phyloP scores from a whole-genome alignment of 2,113 vertebrate genomes.

The Chrysochloris asiatica region DNA sequence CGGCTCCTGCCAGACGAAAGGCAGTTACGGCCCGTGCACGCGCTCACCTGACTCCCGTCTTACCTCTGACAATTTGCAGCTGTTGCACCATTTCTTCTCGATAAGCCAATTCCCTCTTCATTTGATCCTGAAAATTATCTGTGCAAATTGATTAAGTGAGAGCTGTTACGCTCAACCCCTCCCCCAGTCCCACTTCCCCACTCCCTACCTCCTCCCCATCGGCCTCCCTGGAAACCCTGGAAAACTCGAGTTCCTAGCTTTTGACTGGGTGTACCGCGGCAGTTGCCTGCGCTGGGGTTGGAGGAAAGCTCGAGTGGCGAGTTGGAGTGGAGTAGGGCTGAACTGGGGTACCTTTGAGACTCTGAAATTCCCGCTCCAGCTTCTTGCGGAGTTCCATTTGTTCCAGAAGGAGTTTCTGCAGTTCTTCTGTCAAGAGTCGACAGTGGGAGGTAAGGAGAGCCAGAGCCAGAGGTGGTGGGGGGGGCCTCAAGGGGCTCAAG shows the following conservation, averaged over 20 bases:
- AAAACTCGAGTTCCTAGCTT: background rate
- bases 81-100: constrained; percentile 99
- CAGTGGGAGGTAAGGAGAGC: background rate
- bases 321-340: too few relatives aligned
- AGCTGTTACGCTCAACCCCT: constrained; percentile 64
- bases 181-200: background rate
- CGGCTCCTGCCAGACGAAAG: constrained; percentile 72
- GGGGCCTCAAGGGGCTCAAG: background rate
- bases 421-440: constrained; percentile 88
- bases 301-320: background rate
- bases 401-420: constrained; percentile 96
- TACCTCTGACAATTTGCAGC: constrained; percentile 98
- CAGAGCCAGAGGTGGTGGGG: background rate
- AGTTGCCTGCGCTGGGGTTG: background rate
- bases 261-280: fast-evolving
- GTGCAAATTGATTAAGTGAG: constrained; percentile 83
- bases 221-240: background rate
- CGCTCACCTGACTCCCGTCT: constrained; percentile 76
- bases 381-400: constrained; percentile 99
- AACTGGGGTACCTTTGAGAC: constrained; percentile 93
- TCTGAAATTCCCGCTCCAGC: constrained; percentile 97
- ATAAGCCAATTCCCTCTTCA: constrained; percentile 98
- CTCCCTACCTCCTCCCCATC: background rate
- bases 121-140: constrained; percentile 99
- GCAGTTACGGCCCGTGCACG: constrained; percentile 64